phyloP scores from a whole-genome alignment of 2,113 vertebrate species.

The Lanius ludovicianus region DNA sequence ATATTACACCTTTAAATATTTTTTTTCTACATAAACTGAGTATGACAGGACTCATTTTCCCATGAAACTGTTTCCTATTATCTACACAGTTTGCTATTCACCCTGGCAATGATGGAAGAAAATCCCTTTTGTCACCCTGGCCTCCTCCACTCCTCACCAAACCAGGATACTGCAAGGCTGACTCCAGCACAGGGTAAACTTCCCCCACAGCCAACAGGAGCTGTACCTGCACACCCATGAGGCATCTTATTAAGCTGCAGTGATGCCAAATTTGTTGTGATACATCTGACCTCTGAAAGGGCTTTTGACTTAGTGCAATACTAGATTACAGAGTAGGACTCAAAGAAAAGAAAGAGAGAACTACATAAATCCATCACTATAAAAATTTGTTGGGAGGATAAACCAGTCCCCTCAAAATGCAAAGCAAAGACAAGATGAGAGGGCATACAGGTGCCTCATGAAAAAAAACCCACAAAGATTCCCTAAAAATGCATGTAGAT shows the following conservation, averaged over 20 bases:
- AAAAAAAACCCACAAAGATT: not conserved
- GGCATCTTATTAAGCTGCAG: not conserved
- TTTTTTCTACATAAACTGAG: not conserved
- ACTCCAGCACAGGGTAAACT: not conserved
- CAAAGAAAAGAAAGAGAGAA: not conserved
- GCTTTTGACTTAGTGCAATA: not conserved
- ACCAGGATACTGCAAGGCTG: not conserved
- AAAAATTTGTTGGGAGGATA: not conserved
- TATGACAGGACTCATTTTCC: not conserved
- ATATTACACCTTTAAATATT: not conserved
- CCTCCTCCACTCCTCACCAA: not conserved
- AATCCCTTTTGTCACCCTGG: not conserved
- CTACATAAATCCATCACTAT: not conserved
- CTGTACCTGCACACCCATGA: not conserved
- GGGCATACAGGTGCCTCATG: not conserved
- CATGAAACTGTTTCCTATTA: not conserved
- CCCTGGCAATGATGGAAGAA: not conserved
- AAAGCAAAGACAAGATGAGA: not conserved
- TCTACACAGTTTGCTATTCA: not conserved
- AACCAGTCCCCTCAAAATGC: not conserved
- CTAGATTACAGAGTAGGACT: not conserved
- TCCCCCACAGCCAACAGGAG: not conserved
- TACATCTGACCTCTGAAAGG: not conserved
- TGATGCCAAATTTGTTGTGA: not conserved
- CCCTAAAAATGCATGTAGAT: not conserved